Conservation (phyloP, 2,888 invertebrate genomes). For the Torymus tubicola region DNA sequence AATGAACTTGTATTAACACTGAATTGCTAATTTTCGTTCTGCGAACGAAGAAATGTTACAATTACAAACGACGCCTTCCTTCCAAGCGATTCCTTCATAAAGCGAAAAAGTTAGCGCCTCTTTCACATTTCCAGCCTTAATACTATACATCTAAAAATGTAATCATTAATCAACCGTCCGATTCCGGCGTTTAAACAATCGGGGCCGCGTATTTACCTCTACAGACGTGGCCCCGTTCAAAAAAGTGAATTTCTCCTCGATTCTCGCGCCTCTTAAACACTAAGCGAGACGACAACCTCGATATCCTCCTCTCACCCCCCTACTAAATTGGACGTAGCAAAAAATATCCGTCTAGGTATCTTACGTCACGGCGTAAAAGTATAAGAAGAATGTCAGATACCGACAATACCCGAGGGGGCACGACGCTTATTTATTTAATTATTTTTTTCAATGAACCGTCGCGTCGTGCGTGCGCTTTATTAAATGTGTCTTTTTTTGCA, state of each 20-base stretch:
- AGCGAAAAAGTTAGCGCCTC: background rate
- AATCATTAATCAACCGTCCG: slow-evolving; percentile 14
- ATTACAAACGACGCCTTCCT: background rate
- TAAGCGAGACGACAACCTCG: slow-evolving; percentile 47
- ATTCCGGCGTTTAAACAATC: slow-evolving; percentile 18
- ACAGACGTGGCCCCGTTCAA: background rate
- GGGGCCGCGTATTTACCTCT: background rate
- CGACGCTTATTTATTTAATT: slow-evolving; percentile 59
- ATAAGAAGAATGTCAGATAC: slow-evolving; percentile 68
- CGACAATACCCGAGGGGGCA: slow-evolving; percentile 66
- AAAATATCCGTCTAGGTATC: slow-evolving; percentile 67
- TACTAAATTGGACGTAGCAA: slow-evolving; percentile 60
- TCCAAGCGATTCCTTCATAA: slow-evolving; percentile 1
- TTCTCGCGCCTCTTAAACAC: slow-evolving; percentile 35
- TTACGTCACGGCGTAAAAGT: slow-evolving; percentile 64
- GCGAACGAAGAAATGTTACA: slow-evolving; percentile 20
- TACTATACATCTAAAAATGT: slow-evolving; percentile 47
- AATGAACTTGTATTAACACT: slow-evolving; percentile 23
- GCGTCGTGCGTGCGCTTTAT: slow-evolving; percentile 54
- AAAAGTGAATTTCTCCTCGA: slow-evolving; percentile 2
- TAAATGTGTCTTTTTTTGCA: slow-evolving; percentile 43
- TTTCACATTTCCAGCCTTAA: slow-evolving; percentile 23
- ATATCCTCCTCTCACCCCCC: slow-evolving; percentile 29
- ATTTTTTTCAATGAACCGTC: slow-evolving; percentile 44
- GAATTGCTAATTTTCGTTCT: slow-evolving; percentile 8